Evolutionary conservation across 2,888 invertebrate genomes (phyloP).

Genomic region (Gordius sp.): DNA sequence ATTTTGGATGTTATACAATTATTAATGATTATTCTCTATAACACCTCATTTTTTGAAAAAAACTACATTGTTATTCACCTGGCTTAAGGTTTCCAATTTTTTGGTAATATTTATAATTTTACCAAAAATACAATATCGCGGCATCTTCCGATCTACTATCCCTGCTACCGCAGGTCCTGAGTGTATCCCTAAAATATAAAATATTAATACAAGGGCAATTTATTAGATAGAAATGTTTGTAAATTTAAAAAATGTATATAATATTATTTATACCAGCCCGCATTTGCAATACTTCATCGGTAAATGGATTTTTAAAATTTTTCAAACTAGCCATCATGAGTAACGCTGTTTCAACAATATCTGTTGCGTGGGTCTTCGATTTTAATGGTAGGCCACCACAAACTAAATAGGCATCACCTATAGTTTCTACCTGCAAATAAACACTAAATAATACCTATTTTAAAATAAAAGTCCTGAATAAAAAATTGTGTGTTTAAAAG

Average conservation of each 20-base stretch:
- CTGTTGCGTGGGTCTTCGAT: conserved; percentile 59
- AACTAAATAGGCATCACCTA: conserved; percentile 93
- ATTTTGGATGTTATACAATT: too few relatives aligned
- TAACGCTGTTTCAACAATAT: conserved; percentile 25
- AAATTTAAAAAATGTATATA: not conserved
- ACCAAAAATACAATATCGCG: conserved; percentile 8
- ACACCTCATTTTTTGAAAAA: too few relatives aligned
- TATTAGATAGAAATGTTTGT: not conserved
- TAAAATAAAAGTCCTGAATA: too few relatives aligned
- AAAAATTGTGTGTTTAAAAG: too few relatives aligned
- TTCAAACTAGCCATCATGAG: not conserved
- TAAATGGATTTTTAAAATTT: conserved; percentile 11
- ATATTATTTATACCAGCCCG: conserved; percentile 12
- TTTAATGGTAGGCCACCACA: conserved; percentile 76
- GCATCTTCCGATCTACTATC: not conserved
- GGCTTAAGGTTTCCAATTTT: conserved; percentile 1
- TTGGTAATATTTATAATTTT: not conserved
- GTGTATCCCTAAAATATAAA: not conserved
- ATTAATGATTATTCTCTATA: too few relatives aligned
- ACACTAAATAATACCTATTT: too few relatives aligned
- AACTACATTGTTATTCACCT: too few relatives aligned
- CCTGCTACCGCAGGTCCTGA: conserved; percentile 10
- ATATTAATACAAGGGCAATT: not conserved
- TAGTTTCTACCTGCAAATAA: conserved; percentile 92
- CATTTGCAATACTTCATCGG: not conserved